A percentile compares a stretch with the other conserved stretches of the same genome.
Conservation (phyloP, 2,113 vertebrate genomes). For the Nematolebias whitei region DNA sequence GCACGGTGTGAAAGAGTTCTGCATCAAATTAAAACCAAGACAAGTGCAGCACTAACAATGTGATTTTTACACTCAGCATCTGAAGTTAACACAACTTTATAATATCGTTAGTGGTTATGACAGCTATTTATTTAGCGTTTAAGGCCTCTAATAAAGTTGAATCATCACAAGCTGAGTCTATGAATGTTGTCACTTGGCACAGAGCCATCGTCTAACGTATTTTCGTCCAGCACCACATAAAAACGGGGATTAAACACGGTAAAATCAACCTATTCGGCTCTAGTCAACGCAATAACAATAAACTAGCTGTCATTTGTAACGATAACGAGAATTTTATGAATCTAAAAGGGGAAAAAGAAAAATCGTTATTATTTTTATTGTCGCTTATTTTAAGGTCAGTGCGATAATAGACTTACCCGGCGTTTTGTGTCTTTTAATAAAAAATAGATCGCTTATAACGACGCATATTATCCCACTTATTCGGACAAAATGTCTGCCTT, state of each 20-base stretch:
- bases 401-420: constrained; percentile 33
- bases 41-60: constrained; percentile 2
- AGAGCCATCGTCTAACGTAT: constrained; percentile 30
- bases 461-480: constrained; percentile 7
- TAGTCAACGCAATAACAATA: not conserved
- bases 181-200: constrained; percentile 51
- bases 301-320: constrained; percentile 3
- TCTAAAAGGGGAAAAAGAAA: not conserved
- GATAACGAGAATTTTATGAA: not conserved
- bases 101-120: constrained; percentile 23
- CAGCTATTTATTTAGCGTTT: constrained; percentile 22
- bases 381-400: constrained; percentile 22
- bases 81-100: constrained; percentile 18
- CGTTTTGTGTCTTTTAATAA: constrained; percentile 18
- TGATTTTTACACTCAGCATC: constrained; percentile 5
- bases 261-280: not conserved
- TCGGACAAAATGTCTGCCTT: constrained; percentile 16
- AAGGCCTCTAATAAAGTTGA: constrained; percentile 40
- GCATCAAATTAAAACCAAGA: constrained; percentile 1
- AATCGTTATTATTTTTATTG: constrained; percentile 4
- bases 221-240: constrained; percentile 16
- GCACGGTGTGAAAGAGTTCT: constrained; percentile 16
- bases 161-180: constrained; percentile 38
- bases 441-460: constrained; percentile 11
- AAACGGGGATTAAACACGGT: not conserved